Conservation (phyloP, 2,113 vertebrate species). For the Spheniscus mendiculus region DNA sequence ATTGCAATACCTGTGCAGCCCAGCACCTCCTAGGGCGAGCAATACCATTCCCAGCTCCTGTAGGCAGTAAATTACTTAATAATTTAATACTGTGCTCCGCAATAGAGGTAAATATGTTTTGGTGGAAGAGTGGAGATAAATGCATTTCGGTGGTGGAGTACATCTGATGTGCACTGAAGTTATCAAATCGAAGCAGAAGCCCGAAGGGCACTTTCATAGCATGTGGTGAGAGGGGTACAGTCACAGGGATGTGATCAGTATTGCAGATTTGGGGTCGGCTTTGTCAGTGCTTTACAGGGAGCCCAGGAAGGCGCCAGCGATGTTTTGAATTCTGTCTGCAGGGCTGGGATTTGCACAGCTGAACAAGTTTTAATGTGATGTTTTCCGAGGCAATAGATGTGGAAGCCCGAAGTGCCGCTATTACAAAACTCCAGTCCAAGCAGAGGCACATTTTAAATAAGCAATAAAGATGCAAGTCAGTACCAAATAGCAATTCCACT, state of each 20-base stretch:
- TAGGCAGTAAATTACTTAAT: not conserved
- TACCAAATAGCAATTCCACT: not conserved
- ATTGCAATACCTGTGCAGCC: not conserved
- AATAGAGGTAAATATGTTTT: not conserved
- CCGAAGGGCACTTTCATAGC: not conserved
- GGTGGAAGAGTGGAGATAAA: not conserved
- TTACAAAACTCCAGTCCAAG: conserved; percentile 2
- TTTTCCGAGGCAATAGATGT: not conserved
- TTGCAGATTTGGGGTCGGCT: not conserved
- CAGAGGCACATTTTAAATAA: conserved; percentile 30
- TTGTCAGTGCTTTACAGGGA: not conserved
- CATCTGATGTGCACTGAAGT: not conserved
- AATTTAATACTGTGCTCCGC: not conserved
- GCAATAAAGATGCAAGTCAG: conserved; percentile 25
- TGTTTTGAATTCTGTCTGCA: conserved; percentile 22
- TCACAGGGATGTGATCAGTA: not conserved
- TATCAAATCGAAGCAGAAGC: not conserved
- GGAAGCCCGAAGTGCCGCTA: not conserved
- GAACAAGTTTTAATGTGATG: conserved; percentile 41
- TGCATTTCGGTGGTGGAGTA: not conserved
- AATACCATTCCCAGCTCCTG: not conserved
- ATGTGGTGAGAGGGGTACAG: not conserved
- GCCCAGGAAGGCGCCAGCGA: not conserved
- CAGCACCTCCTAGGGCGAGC: not conserved
- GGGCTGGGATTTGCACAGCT: conserved; percentile 50